Percentiles rank a stretch among this genome's conserved stretches.
Conservation (phyloP, 2,113 vertebrate species). For the Aspidoscelis tigris region DNA sequence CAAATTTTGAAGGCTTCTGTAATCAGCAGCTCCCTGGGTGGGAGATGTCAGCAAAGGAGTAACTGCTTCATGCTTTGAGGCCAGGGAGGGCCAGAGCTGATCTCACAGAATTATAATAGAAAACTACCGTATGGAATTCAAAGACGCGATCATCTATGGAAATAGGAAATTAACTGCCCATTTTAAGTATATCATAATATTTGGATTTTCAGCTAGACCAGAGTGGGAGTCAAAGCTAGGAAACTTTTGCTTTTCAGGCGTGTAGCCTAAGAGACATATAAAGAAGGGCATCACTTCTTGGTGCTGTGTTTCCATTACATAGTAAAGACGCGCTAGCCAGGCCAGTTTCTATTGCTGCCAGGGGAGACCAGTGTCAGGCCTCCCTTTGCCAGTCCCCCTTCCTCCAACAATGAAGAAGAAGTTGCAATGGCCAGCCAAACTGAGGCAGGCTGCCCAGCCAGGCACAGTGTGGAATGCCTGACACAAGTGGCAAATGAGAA, state of each 20-base stretch:
- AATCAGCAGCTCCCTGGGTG: not conserved
- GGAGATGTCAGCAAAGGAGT: not conserved
- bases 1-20: not conserved
- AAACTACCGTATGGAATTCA: constrained; percentile 14
- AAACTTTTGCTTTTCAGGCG: not conserved
- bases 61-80: not conserved
- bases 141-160: constrained; percentile 12
- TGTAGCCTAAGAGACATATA: not conserved
- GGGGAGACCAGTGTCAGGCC: too few relatives aligned
- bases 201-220: constrained; percentile 6
- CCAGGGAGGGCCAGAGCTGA: not conserved
- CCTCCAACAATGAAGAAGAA: too few relatives aligned
- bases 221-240: not conserved
- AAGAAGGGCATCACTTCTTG: too few relatives aligned
- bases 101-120: constrained; percentile 3
- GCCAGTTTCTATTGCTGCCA: too few relatives aligned
- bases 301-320: too few relatives aligned
- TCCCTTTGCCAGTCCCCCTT: too few relatives aligned
- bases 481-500: too few relatives aligned
- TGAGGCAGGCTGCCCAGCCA: too few relatives aligned
- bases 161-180: constrained; percentile 22
- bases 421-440: too few relatives aligned
- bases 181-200: constrained; percentile 26
- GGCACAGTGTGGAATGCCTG: too few relatives aligned
- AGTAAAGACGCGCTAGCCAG: too few relatives aligned